Conservation (phyloP, 2,888 invertebrate genomes). For the Aphodius granarius region DNA sequence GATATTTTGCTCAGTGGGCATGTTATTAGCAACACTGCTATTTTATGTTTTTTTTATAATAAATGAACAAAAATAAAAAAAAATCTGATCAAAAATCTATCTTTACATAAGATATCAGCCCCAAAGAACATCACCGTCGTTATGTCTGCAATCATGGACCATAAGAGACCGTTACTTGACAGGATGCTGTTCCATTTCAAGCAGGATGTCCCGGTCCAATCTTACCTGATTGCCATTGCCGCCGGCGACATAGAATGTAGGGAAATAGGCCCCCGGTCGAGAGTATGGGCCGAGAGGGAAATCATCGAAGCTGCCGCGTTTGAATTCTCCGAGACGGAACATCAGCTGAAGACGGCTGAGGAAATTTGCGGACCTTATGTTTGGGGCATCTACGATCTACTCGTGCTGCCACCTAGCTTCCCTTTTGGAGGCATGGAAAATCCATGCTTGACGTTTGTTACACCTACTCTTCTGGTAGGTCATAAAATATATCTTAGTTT, state of each 20-base stretch:
- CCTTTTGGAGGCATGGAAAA: constrained; percentile 98
- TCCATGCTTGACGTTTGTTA: constrained; percentile 93
- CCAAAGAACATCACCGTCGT: constrained; percentile 76
- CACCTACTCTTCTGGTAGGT: constrained; percentile 84
- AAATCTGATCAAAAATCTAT: too few species aligned
- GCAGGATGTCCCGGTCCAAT: constrained; percentile 82
- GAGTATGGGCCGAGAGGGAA: constrained; percentile 89
- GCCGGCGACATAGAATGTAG: constrained; percentile 79
- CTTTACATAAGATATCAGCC: constrained; percentile 65
- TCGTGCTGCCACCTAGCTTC: constrained; percentile 91
- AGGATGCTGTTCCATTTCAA: constrained; percentile 63
- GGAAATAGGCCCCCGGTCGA: constrained; percentile 75
- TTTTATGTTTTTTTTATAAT: too few species aligned
- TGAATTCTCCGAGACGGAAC: constrained; percentile 88
- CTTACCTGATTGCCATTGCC: constrained; percentile 88
- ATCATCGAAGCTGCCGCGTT: constrained; percentile 80
- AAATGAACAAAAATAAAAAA: too few species aligned
- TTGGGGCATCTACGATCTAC: constrained; percentile 87
- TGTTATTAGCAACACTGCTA: too few species aligned
- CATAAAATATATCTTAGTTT: neutral
- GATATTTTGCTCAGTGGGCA: too few species aligned
- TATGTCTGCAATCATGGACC: constrained; percentile 81
- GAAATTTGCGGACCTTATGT: constrained; percentile 85
- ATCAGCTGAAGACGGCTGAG: constrained; percentile 80
- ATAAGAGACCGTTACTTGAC: constrained; percentile 48